Evolutionary conservation across 2,888 invertebrate genomes (phyloP).

Genomic region (Cheiracanthium punctorium): DNA sequence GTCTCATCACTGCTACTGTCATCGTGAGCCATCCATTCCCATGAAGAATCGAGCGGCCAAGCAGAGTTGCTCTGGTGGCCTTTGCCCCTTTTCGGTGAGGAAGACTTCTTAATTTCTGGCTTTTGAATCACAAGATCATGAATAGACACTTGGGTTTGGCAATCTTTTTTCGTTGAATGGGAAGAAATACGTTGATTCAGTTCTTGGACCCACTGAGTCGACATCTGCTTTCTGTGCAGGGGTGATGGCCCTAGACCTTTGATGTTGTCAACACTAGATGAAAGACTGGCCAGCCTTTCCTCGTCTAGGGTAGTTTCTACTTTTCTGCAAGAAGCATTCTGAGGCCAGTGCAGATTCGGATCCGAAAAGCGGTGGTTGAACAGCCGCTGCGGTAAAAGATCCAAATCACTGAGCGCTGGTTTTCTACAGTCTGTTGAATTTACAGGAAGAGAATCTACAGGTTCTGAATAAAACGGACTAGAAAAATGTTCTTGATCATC

Average conservation of each 20-base stretch:
- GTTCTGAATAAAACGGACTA: constrained; percentile 92
- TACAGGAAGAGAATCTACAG: constrained; percentile 83
- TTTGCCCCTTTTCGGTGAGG: constrained; percentile 31
- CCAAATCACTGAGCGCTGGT: constrained; percentile 12
- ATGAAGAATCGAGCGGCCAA: constrained; percentile 92
- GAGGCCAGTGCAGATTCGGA: constrained; percentile 70
- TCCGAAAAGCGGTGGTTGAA: constrained; percentile 71
- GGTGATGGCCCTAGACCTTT: constrained; percentile 57
- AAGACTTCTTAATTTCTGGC: constrained; percentile 24
- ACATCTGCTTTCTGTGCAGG: constrained; percentile 29
- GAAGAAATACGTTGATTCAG: constrained; percentile 40
- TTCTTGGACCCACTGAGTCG: constrained; percentile 62
- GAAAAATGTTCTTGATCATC: constrained; percentile 75
- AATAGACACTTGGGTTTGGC: constrained; percentile 56
- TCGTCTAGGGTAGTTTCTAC: constrained; percentile 49
- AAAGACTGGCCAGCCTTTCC: constrained; percentile 58
- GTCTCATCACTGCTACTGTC: constrained; percentile 51
- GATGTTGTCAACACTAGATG: constrained; percentile 72
- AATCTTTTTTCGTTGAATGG: constrained; percentile 45
- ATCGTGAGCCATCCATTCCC: constrained; percentile 88
- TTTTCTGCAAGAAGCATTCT: constrained; percentile 39
- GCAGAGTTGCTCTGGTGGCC: constrained; percentile 76
- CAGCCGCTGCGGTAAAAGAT: constrained; percentile 36
- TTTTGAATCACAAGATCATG: constrained; percentile 27
- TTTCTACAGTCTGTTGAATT: background rate